phyloP scores from a whole-genome alignment of 1,140 invertebrate genomes.

The Brachionus plicatilis region DNA sequence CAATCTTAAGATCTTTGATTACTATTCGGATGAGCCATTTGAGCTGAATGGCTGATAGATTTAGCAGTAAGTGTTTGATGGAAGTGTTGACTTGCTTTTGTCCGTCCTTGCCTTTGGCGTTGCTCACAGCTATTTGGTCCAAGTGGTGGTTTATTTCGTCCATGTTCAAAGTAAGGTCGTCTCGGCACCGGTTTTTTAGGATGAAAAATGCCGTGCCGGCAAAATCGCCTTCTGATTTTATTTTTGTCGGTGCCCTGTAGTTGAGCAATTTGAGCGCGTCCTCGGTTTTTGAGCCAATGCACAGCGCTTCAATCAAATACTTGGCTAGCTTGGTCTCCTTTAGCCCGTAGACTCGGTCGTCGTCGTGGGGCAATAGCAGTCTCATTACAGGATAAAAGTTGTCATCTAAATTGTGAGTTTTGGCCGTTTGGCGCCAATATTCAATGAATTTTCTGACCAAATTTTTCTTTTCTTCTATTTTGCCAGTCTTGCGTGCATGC shows the following conservation, averaged over 20 bases:
- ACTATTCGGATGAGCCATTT: constrained; percentile 84
- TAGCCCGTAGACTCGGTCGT: constrained; percentile 65
- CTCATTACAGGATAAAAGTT: constrained; percentile 68
- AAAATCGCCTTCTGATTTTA: constrained; percentile 62
- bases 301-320: constrained; percentile 66
- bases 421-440: constrained; percentile 53
- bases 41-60: constrained; percentile 67
- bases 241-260: constrained; percentile 54
- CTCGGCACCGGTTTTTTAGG: constrained; percentile 63
- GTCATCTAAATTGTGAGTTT: constrained; percentile 46
- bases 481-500: constrained; percentile 43
- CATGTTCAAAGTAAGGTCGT: constrained; percentile 60
- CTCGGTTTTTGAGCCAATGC: constrained; percentile 62
- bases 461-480: constrained; percentile 56
- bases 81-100: background rate
- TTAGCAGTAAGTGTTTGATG: constrained; percentile 59
- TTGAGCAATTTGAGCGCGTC: constrained; percentile 65
- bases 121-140: constrained; percentile 63
- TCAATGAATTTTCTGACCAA: constrained; percentile 60
- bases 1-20: constrained; percentile 72
- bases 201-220: constrained; percentile 67
- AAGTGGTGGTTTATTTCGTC: constrained; percentile 66
- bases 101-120: constrained; percentile 49
- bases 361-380: constrained; percentile 66
- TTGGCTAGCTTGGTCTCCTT: constrained; percentile 64